phyloP scores from a whole-genome alignment of 2,113 vertebrate species.

The Heliornis fulica region DNA sequence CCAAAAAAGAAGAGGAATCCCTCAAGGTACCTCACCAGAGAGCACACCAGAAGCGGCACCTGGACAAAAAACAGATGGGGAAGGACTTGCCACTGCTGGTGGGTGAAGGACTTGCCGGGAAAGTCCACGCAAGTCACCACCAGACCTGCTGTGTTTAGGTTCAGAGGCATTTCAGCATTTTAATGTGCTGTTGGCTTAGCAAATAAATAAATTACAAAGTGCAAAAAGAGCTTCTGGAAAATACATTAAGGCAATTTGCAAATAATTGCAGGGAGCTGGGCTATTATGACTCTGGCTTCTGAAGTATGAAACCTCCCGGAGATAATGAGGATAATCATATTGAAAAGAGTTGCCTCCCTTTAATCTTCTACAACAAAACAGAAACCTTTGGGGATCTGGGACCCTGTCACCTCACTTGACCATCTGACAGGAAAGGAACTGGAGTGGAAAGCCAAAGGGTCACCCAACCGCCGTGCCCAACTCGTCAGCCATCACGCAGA shows the following conservation, averaged over 20 bases:
- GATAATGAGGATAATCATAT: conserved; percentile 66
- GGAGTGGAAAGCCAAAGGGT: conserved; percentile 8
- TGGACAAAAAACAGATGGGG: not conserved
- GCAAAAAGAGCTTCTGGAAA: conserved; percentile 56
- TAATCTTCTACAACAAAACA: conserved; percentile 58
- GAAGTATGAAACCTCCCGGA: conserved; percentile 59
- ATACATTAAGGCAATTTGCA: conserved; percentile 68
- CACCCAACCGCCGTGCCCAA: not conserved
- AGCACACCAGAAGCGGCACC: not conserved
- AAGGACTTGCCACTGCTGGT: too few species aligned
- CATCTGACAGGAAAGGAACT: conserved; percentile 29
- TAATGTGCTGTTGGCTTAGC: not conserved
- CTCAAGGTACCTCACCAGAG: not conserved
- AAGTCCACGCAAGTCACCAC: not conserved
- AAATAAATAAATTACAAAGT: conserved; percentile 68
- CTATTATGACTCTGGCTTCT: conserved; percentile 62
- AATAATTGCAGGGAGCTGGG: conserved; percentile 56
- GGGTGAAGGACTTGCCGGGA: not conserved
- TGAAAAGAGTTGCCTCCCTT: conserved; percentile 59
- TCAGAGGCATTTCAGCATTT: not conserved
- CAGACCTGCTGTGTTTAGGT: not conserved
- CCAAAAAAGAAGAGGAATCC: not conserved
- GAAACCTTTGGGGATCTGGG: not conserved
- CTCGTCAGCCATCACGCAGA: not conserved
- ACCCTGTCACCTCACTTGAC: not conserved